Evolutionary conservation across 2,113 vertebrate species (phyloP).

Genomic region (Brachyhypopomus occidentalis): DNA sequence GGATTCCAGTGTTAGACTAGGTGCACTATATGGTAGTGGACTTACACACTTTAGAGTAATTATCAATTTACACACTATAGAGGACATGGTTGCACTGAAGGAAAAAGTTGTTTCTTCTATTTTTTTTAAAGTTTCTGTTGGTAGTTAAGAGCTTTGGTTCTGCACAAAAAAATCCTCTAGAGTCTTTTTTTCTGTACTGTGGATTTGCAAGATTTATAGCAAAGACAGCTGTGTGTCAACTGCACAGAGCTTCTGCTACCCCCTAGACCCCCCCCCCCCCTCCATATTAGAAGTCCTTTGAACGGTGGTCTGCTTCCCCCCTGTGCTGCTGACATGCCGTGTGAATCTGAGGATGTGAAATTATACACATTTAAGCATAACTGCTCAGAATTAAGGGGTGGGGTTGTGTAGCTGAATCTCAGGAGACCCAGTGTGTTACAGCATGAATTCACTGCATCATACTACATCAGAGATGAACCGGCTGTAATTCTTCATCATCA

Average conservation of each 20-base stretch:
- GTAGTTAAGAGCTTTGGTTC: constrained; percentile 60
- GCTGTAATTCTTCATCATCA: constrained; percentile 36
- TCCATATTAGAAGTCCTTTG: constrained; percentile 77
- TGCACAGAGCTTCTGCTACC: constrained; percentile 67
- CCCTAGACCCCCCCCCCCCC: constrained; percentile 66
- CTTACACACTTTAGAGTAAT: constrained; percentile 49
- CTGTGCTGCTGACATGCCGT: constrained; percentile 73
- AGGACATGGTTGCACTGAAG: constrained; percentile 12
- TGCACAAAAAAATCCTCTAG: constrained; percentile 62
- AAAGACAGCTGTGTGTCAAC: constrained; percentile 79
- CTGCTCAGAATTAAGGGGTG: constrained; percentile 63
- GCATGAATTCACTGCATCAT: constrained; percentile 64
- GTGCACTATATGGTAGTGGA: constrained; percentile 28
- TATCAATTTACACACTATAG: constrained; percentile 42
- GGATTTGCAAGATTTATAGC: constrained; percentile 78
- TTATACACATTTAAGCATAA: constrained; percentile 73
- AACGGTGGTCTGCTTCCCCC: constrained; percentile 76
- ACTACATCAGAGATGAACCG: constrained; percentile 45
- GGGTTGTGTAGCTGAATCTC: constrained; percentile 67
- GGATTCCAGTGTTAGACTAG: constrained; percentile 22
- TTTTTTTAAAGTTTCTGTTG: constrained; percentile 48
- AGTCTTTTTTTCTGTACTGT: constrained; percentile 55
- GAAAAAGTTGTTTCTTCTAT: constrained; percentile 45
- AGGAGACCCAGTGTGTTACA: constrained; percentile 59
- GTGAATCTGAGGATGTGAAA: constrained; percentile 73